Evolutionary conservation across 2,113 vertebrate genomes (phyloP).

Genomic region (Carlito syrichta): DNA sequence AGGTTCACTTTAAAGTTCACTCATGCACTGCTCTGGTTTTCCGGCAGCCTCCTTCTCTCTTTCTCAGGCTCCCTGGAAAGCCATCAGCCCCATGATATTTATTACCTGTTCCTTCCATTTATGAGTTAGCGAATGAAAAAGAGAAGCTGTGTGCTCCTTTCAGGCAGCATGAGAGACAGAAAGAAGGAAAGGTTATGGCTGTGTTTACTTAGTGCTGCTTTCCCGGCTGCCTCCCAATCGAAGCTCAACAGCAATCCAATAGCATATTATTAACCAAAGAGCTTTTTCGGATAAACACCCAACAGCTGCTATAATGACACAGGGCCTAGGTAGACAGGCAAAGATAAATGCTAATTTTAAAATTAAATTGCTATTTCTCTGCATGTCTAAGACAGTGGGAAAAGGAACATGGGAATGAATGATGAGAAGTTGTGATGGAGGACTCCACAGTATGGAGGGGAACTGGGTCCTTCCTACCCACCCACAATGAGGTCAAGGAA

Average conservation of each 20-base stretch:
- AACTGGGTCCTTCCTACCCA: background rate
- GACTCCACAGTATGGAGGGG: accelerated
- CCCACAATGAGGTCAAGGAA: accelerated
- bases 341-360: background rate
- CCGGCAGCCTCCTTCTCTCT: background rate
- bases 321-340: background rate
- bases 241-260: background rate
- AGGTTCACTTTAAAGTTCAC: background rate
- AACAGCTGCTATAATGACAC: background rate
- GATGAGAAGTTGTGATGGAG: background rate
- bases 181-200: background rate
- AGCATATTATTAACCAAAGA: background rate
- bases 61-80: slow-evolving; percentile 33
- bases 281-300: background rate
- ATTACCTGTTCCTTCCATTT: slow-evolving; percentile 70
- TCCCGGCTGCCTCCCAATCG: background rate
- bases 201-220: background rate
- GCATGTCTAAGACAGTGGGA: background rate
- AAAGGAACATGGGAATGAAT: background rate
- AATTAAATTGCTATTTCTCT: background rate
- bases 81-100: slow-evolving; percentile 60
- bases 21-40: slow-evolving; percentile 34
- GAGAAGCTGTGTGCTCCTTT: slow-evolving; percentile 18
- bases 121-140: slow-evolving; percentile 24
- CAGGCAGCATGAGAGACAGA: background rate